Evolutionary conservation across 2,888 invertebrate genomes (phyloP).

Genomic region (Hypena proboscidalis): DNA sequence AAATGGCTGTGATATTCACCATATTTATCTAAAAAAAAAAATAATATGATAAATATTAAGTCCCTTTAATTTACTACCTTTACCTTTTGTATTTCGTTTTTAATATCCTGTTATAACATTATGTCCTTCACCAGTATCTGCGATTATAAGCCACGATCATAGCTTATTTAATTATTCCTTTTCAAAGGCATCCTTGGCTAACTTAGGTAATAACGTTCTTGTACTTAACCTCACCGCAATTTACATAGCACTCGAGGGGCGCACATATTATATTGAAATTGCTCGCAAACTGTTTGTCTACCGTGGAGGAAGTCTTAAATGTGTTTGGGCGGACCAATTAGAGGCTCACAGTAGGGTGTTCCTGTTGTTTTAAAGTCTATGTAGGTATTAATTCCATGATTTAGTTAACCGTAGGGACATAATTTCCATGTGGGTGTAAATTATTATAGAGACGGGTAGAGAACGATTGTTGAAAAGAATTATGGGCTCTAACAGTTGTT

Average conservation of each 20-base stretch:
- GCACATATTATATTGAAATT: not conserved
- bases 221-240: not conserved
- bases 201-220: not conserved
- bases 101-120: too few species aligned
- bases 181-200: too few species aligned
- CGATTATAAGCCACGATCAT: too few species aligned
- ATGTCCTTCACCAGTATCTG: too few species aligned
- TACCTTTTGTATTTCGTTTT: too few species aligned
- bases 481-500: slow-evolving; percentile 30
- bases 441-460: slow-evolving; percentile 22
- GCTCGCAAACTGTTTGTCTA: slow-evolving; percentile 15
- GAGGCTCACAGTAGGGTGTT: slow-evolving; percentile 38
- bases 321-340: slow-evolving; percentile 36
- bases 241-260: not conserved
- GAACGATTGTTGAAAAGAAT: slow-evolving; percentile 34
- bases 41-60: too few species aligned
- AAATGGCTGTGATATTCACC: too few species aligned
- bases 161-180: too few species aligned
- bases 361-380: slow-evolving; percentile 33
- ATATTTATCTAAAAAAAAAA: too few species aligned
- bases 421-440: slow-evolving; percentile 37
- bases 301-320: slow-evolving; percentile 1
- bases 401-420: slow-evolving; percentile 29
- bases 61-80: too few species aligned
- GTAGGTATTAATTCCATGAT: slow-evolving; percentile 33